phyloP scores from a whole-genome alignment of 1,140 invertebrate species.

The Halesus radiatus region DNA sequence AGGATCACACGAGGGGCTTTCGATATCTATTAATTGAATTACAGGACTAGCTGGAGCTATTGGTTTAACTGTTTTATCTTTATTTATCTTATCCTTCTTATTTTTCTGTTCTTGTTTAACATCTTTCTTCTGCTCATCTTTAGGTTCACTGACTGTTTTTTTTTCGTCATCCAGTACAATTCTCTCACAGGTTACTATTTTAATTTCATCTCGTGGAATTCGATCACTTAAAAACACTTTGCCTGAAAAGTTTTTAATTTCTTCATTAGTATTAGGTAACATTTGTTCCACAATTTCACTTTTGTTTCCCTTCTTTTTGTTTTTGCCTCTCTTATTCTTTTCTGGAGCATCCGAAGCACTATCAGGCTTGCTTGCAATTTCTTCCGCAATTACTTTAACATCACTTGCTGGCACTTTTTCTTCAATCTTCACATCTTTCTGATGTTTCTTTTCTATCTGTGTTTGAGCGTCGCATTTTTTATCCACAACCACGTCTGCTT shows the following conservation, averaged over 20 bases:
- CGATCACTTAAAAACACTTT: not conserved
- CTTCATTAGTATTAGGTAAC: not conserved
- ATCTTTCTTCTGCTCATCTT: constrained; percentile 35
- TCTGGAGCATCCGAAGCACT: constrained; percentile 12
- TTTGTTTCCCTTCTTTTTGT: constrained; percentile 52
- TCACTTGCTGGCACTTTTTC: constrained; percentile 5
- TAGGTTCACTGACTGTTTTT: constrained; percentile 3
- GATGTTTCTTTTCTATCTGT: constrained; percentile 13
- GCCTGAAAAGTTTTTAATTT: not conserved
- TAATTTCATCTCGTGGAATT: not conserved
- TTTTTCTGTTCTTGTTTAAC: constrained; percentile 34
- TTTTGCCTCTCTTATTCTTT: constrained; percentile 43
- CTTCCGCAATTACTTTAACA: constrained; percentile 3
- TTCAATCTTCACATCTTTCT: constrained; percentile 4
- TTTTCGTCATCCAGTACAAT: not conserved
- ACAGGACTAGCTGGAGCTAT: not conserved
- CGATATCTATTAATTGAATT: constrained; percentile 1
- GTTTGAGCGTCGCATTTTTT: constrained; percentile 19
- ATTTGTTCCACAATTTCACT: constrained; percentile 36
- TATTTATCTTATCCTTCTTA: constrained; percentile 45
- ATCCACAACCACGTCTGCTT: not conserved
- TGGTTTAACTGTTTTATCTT: constrained; percentile 41
- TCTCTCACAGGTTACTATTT: not conserved
- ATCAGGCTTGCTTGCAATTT: constrained; percentile 1
- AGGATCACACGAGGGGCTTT: not conserved